Evolutionary conservation across 2,888 invertebrate species (phyloP), one percentile per base, ranked within the genome.

Genomic region (Cantharis rustica): DNA sequence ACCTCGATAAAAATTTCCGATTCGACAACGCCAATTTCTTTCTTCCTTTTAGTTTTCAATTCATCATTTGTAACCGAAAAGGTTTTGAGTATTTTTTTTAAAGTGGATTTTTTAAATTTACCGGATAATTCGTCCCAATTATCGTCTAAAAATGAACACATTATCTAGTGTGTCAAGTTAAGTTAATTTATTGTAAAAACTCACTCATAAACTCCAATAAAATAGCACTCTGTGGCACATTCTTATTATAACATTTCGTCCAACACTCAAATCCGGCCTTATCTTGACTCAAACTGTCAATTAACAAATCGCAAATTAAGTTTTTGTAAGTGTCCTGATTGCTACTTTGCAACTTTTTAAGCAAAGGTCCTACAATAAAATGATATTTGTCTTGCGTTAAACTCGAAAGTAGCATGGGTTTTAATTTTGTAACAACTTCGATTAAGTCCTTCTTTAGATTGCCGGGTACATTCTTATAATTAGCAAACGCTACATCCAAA

Each of bases 161-260:
- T 73, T 16, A 26, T 5, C 13, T 13, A 71, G 23, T 9, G 9
- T 10, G 20, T 10, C 20, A 13, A 69, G 11, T 26, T 27, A 71
- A 71, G 20, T 23, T 71, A 20, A 66, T 64, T 17, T 16, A 64
- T 66, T n/a, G 64, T 13, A 1, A 23, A 86, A 23, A 86, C 88
- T 88, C 85, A 91, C 91, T 89, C 82, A 91, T 90, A 86, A 89
- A 90, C 78, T 89, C 90, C 47, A 95, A 88, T 69, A 95, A 86
- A 17, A 92, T 89, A 61, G 93, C 92, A 16, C 94, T 93, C 83
- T 93, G 92, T 76, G 90, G 89, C 17, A 92, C 89, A 83, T 94
- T 91, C 84, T 92, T 93, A 27, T 90, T 88, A 87, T 95, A 94
- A 70, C 93, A 86, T 82, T 93, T 93, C 82, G 90, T 90, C 95